phyloP scores from a whole-genome alignment of 2,888 invertebrate species.

The Scaptomyza parva region DNA sequence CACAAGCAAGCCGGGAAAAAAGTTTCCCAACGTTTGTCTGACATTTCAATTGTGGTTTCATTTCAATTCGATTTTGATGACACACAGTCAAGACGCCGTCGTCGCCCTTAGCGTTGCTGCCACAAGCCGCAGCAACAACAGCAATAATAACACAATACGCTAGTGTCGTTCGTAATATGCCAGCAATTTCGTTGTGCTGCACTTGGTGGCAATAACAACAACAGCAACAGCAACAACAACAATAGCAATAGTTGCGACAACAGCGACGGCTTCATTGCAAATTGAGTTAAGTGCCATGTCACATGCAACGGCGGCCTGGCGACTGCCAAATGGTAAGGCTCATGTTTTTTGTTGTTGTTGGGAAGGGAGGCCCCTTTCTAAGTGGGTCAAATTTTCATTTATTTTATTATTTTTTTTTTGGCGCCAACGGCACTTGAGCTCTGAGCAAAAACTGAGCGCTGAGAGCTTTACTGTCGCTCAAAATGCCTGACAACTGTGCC shows the following conservation, averaged over 20 bases:
- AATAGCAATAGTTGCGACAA: slow-evolving; percentile 15
- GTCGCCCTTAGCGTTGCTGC: slow-evolving; percentile 14
- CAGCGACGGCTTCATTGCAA: slow-evolving; percentile 66
- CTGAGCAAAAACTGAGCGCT: slow-evolving; percentile 15
- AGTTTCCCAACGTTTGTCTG: slow-evolving; percentile 64
- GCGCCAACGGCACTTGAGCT: slow-evolving; percentile 55
- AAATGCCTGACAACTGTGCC: slow-evolving; percentile 55
- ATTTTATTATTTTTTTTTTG: slow-evolving; percentile 69
- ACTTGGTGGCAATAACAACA: slow-evolving; percentile 51
- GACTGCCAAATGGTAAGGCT: slow-evolving; percentile 62
- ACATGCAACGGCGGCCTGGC: slow-evolving; percentile 61
- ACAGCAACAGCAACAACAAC: slow-evolving; percentile 30
- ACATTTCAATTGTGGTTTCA: slow-evolving; percentile 80
- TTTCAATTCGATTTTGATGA: slow-evolving; percentile 76
- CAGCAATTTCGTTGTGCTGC: slow-evolving; percentile 73
- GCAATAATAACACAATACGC: slow-evolving; percentile 72
- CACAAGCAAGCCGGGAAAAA: slow-evolving; percentile 15
- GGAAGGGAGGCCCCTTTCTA: slow-evolving; percentile 32
- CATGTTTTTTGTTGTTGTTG: slow-evolving; percentile 45
- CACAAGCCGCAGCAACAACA: slow-evolving; percentile 48
- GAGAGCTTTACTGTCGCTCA: slow-evolving; percentile 55
- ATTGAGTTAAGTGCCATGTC: slow-evolving; percentile 77
- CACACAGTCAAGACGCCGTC: slow-evolving; percentile 66
- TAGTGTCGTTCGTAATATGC: slow-evolving; percentile 76
- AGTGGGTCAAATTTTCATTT: slow-evolving; percentile 65